Base-by-base conservation (phyloP, 2,888 invertebrate genomes). In the Tryphoninae sp. region DNA sequence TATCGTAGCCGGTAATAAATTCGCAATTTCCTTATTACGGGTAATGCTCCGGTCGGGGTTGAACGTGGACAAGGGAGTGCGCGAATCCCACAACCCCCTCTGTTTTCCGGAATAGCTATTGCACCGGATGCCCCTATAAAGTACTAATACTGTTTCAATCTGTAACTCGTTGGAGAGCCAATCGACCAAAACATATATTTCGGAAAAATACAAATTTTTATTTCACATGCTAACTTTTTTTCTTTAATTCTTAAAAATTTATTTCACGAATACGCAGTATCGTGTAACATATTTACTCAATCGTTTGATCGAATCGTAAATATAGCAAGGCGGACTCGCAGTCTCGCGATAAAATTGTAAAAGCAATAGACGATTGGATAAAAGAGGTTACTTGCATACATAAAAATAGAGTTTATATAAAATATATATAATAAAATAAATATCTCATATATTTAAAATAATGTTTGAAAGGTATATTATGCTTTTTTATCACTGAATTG, bases 11-110 rank as follows among this genome's bases (percentile, higher is more conserved):
- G 89, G 91, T 91, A 92, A 92, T 92, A 92, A 92, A 92, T 92
- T 91, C 89, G 92, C 92, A 92, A 91, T 92, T 92, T 92, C 92
- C 92, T 92, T 92, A 92, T 92, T 92, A 91, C 92, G 91, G 90
- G 89, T 92, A 92, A 92, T 92, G 90, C 90, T 86, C 92, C 92
- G 92, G 92, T 91, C 89, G 89, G 88, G 74, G 74, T 78, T 69
- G 81, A 78, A 65, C 75, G 59, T 86, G 85, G 84, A 19, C 8
- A 80, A 73, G 83, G 83, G 80, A 78, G 84, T 72, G 71, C 65
- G 68, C 83, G 68, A 61, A 76, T 71, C 58, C 73, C 55, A 55
- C 26, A 53, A 71, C 79, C 59, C 74, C 59, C 45, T 22, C 49
- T 51, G 40, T 59, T 64, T 65, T 80, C 59, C 75, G 71, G 62